Base-by-base conservation (phyloP, 2,797 vertebrate genomes). In the Thaleichthys pacificus region DNA sequence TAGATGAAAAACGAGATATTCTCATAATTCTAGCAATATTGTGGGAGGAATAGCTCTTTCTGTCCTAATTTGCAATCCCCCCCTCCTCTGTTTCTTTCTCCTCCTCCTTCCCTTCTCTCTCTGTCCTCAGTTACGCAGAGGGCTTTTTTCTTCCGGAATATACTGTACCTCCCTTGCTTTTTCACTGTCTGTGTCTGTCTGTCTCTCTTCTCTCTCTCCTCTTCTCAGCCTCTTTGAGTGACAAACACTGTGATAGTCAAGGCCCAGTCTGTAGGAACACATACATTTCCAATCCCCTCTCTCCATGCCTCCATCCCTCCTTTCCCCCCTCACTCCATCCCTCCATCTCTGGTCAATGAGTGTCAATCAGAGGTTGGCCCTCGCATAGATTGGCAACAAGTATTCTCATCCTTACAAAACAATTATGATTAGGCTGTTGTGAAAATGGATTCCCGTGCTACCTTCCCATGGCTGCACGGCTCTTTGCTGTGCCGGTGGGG, bases 331-430 rank as follows among this genome's bases (percentile, higher is more conserved):
- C 58, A 57, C 35, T 22, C 62, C 63, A 21, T 61, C 42, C 35
- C 72, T 60, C 56, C 82, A 88, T 95, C 93, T 91, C 87, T 73
- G 91, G 94, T 95, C 95, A 96, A 93, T 92, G 93, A 92, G 90
- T 97, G 94, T 95, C 95, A 96, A 95, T 97, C 95, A 96, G 85
- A 87, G 82, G 86, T 92, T 85, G 89, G 92, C 90, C 92, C 85
- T 68, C 82, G 90, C 89, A 83, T 90, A 91, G 91, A 90, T 93
- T 95, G 93, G 93, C 94, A 96, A 96, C 94, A 94, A 94, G 93
- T 95, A 90, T 93, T 90, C 90, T 91, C 63, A 67, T 89, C 91
- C 93, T 95, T 92, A 90, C 90, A 86, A 94, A 96, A 95, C 94
- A 96, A 95, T 96, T 95, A 96, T 94, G 94, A 94, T 93, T 89